Base-by-base conservation (phyloP, 2,888 invertebrate genomes). In the Beris chalybata region DNA sequence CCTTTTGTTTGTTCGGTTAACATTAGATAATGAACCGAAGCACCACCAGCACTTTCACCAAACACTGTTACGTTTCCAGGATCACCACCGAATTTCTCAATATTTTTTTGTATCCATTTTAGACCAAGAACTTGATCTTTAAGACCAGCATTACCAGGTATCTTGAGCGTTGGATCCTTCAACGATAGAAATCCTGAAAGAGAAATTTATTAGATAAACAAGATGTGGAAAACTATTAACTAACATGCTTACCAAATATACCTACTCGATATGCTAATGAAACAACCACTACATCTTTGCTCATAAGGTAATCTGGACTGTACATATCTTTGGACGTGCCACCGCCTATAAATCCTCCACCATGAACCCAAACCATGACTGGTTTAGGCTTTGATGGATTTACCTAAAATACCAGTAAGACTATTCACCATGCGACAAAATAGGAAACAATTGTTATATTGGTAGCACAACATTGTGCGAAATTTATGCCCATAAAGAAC, bases 61-160 rank as follows among this genome's bases (percentile, higher is more conserved):
- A 84, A 83, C 0, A 84, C 71, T 0, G 83, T 84, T 0, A 80
- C 81, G 72, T 85, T 84, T n/a, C 80, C 74, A 2, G 82, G 78
- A 75, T 85, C 82, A 3, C 85, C 85, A 63, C 82, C 82, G 71
- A 85, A 85, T n/a, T 76, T 73, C 4, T 73, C 68, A 31, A 83
- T 82, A 70, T 85, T 84, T 52, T 79, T 75, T 61, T 82, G 77
- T 0, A 84, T 79, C 84, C 84, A 85, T 70, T 79, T 78, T 12
- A 85, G 73, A 0, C 81, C 83, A 74, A 84, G 71, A 2, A 83
- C 76, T 74, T 83, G 82, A 74, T 85, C 84, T 75, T 84, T 84
- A 3, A 84, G 75, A 0, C 82, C 84, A 0, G 83, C 83, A 73
- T 85, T 85, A 7, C 84, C 84, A 4, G 84, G 83, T 43, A 84